These are phyloP conservation scores for Struthidea cinerea DNA, from an alignment of 2,113 vertebrate species.

Conservation along the genomic window DNA sequence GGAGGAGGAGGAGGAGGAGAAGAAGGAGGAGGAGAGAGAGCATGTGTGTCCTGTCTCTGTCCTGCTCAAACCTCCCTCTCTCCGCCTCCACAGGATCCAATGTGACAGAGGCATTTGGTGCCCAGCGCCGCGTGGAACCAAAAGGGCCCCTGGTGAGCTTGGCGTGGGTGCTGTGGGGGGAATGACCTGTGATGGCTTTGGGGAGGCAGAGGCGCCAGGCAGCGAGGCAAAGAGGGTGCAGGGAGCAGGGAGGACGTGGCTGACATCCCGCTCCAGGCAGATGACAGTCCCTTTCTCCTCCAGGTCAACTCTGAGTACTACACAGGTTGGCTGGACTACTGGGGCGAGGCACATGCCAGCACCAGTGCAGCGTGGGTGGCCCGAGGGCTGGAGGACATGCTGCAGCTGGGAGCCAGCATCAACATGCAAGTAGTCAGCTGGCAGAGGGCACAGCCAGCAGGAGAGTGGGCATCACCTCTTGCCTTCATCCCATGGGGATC, in stretches of 20 bases:
- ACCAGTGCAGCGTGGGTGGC: slow-evolving; percentile 70
- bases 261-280: not conserved
- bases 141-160: slow-evolving; percentile 87
- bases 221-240: not conserved
- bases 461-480: not conserved
- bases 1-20: not conserved
- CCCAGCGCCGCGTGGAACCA: slow-evolving; percentile 82
- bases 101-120: slow-evolving; percentile 76
- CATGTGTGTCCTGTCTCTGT: not conserved
- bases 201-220: not conserved
- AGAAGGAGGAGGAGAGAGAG: not conserved
- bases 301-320: slow-evolving; percentile 99
- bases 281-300: not conserved
- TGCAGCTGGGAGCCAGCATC: slow-evolving; percentile 87
- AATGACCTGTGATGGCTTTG: accelerated
- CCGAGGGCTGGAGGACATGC: slow-evolving; percentile 78
- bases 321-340: slow-evolving; percentile 97
- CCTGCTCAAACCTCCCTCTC: not conserved
- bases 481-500: not conserved
- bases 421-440: slow-evolving; percentile 83
- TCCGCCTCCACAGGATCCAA: slow-evolving; percentile 75
- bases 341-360: slow-evolving; percentile 83
- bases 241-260: not conserved
- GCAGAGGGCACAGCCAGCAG: not conserved
- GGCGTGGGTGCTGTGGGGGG: not conserved